Evolutionary conservation across 2,113 vertebrate genomes (phyloP).

Genomic region (Oncorhynchus nerka): DNA sequence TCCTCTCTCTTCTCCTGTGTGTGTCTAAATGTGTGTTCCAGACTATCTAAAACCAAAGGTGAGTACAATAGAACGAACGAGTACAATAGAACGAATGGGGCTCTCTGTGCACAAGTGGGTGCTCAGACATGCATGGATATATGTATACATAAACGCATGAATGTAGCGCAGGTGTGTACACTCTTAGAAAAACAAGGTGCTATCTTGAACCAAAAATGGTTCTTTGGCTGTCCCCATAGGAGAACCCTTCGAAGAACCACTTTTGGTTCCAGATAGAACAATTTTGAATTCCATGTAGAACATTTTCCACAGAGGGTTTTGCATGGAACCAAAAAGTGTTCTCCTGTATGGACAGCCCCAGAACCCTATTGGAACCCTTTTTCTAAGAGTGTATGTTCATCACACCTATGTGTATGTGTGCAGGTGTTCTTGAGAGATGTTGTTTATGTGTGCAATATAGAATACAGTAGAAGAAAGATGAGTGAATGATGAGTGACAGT

Average conservation of each 20-base stretch:
- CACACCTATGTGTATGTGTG: background rate
- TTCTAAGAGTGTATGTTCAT: background rate
- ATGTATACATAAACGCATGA: constrained; percentile 3
- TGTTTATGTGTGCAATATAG: background rate
- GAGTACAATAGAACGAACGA: constrained; percentile 14
- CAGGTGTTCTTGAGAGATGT: background rate
- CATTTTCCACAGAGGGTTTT: no score
- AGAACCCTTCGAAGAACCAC: no score
- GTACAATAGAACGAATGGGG: constrained; percentile 8
- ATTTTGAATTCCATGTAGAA: no score
- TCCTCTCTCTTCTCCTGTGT: constrained; percentile 11
- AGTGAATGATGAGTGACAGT: background rate
- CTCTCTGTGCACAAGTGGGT: background rate
- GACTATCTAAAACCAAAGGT: constrained; percentile 37
- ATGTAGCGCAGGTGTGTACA: constrained; percentile 3
- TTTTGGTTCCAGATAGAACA: no score
- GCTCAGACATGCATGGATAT: constrained; percentile 7
- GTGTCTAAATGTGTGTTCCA: constrained; percentile 19
- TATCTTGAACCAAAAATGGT: no score
- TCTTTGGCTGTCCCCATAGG: no score
- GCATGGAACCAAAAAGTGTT: no score
- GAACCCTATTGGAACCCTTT: no score
- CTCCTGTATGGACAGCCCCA: no score
- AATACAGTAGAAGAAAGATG: background rate
- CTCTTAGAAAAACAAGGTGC: no score